phyloP scores from a whole-genome alignment of 1,140 invertebrate genomes.

The Bombus pyrosoma region DNA sequence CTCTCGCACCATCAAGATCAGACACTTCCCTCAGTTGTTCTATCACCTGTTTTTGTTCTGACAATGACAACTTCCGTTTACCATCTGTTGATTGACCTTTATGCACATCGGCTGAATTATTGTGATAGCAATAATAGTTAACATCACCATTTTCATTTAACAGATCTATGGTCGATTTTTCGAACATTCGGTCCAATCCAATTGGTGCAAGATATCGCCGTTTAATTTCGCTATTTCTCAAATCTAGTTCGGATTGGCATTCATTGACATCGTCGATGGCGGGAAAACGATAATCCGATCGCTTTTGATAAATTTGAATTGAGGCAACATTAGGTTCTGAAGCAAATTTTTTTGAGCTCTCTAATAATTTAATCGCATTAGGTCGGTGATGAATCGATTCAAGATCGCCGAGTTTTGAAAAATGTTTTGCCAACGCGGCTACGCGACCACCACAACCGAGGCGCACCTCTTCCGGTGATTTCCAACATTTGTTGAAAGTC shows the following conservation, averaged over 20 bases:
- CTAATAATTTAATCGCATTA: slow-evolving; percentile 66
- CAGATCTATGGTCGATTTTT: neutral
- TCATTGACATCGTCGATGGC: neutral
- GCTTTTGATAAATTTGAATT: slow-evolving; percentile 39
- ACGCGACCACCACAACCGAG: slow-evolving; percentile 84
- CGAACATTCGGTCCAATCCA: neutral
- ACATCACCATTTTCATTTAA: neutral
- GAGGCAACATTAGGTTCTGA: slow-evolving; percentile 79
- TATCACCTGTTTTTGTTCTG: slow-evolving; percentile 83
- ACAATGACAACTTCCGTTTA: slow-evolving; percentile 77
- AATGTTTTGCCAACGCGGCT: slow-evolving; percentile 85
- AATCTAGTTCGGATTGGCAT: slow-evolving; percentile 47
- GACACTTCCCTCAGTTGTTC: slow-evolving; percentile 85
- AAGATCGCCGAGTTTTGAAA: slow-evolving; percentile 81
- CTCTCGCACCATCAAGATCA: slow-evolving; percentile 80
- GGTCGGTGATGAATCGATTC: slow-evolving; percentile 75
- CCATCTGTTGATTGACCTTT: neutral
- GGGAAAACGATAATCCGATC: neutral
- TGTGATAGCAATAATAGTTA: neutral
- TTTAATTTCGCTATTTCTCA: neutral
- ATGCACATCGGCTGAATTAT: no score
- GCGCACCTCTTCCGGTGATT: slow-evolving; percentile 84
- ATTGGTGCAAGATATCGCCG: neutral
- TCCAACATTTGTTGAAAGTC: slow-evolving; percentile 83
- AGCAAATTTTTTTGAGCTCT: slow-evolving; percentile 69